A percentile compares a stretch with the other conserved stretches of the same genome.
Evolutionary conservation across 2,888 invertebrate species (phyloP).

Genomic region (Napeogenes sylphis): DNA sequence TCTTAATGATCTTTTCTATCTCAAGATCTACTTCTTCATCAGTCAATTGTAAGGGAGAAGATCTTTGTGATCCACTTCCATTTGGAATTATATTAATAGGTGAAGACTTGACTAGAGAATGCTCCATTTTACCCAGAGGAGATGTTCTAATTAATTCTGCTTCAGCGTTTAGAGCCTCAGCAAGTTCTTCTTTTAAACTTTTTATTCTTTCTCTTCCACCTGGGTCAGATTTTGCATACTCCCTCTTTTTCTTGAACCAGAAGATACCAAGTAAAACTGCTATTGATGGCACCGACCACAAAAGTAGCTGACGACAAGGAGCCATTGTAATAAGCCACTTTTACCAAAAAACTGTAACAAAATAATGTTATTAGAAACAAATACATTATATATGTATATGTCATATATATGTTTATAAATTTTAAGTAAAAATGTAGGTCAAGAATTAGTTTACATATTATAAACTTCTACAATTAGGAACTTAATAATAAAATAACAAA

Average conservation of each 20-base stretch:
- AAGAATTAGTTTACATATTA: too few species aligned
- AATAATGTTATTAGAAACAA: conserved; percentile 27
- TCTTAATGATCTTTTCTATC: conserved; percentile 80
- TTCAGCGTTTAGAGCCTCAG: conserved; percentile 66
- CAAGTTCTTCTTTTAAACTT: conserved; percentile 69
- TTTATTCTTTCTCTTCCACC: conserved; percentile 79
- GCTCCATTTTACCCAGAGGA: conserved; percentile 64
- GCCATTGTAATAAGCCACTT: conserved; percentile 88
- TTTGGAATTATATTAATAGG: conserved; percentile 82
- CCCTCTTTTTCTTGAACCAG: conserved; percentile 90
- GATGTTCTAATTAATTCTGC: conserved; percentile 61
- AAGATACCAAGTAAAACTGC: conserved; percentile 87
- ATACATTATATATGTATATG: background rate
- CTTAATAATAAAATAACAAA: conserved; percentile 3
- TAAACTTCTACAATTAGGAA: too few species aligned
- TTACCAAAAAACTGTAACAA: conserved; percentile 77
- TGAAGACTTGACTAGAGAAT: conserved; percentile 78
- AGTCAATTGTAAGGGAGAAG: conserved; percentile 78
- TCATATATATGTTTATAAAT: too few species aligned
- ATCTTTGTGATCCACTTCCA: conserved; percentile 70
- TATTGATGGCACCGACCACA: conserved; percentile 88
- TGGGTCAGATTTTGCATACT: conserved; percentile 85
- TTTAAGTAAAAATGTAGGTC: too few species aligned
- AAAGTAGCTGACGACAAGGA: conserved; percentile 85
- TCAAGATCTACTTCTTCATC: conserved; percentile 83